Conservation (phyloP, 35 echinoderm and acorn worm genomes). For the Chiridota heheva region DNA sequence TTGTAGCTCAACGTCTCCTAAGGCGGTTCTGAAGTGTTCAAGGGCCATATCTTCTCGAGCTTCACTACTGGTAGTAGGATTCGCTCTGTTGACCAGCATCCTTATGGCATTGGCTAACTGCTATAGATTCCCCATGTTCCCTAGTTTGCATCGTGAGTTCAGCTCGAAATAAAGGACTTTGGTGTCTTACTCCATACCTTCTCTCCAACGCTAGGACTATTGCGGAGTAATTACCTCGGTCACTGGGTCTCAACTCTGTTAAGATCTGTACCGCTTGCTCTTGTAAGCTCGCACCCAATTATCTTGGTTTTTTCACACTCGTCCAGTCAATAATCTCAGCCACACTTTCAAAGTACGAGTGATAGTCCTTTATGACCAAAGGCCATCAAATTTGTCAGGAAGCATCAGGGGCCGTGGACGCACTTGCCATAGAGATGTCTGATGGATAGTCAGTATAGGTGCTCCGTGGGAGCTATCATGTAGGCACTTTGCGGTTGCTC, state of each 20-base stretch:
- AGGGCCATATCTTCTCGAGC: conserved; percentile 13
- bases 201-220: neutral
- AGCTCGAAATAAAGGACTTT: conserved; percentile 2
- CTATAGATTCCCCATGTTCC: neutral
- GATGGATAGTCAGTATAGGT: no score
- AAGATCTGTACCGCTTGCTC: neutral
- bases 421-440: no score
- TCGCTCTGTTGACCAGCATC: conserved; percentile 2
- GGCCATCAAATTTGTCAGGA: neutral
- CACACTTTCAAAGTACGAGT: conserved; percentile 6
- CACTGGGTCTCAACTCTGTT: neutral
- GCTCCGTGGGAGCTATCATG: no score
- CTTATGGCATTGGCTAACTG: neutral
- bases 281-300: neutral
- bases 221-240: neutral
- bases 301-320: neutral
- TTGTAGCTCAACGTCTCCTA: conserved; percentile 19
- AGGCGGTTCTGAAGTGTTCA: conserved; percentile 27
- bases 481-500: no score
- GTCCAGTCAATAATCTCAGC: neutral
- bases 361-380: neutral
- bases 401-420: neutral
- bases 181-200: neutral
- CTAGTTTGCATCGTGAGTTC: neutral
- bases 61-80: neutral